Base-by-base conservation (phyloP, 2,797 vertebrate species). In the Acomys russatus region DNA sequence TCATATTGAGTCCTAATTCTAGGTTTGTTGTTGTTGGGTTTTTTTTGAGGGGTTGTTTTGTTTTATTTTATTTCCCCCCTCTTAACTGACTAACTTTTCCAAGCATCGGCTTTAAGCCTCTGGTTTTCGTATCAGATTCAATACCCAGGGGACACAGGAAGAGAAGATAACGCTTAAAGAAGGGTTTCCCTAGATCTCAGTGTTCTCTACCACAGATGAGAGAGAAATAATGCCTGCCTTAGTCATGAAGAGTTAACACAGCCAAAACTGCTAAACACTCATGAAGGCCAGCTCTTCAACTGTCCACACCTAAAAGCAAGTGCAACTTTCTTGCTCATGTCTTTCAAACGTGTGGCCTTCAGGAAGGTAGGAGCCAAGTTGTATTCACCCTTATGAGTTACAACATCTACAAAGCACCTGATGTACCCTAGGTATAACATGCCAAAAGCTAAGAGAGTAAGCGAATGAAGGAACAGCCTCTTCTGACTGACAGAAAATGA, bases 341-440 rank as follows among this genome's bases (percentile, higher is more conserved):
- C 74, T 33, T 64, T 73, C 28, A 22, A 49, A 68, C 23, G 12
- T 11, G 3, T 2, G 23, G 64, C 18, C n/a, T 68, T 68, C 63
- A 85, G 83, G 83, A 68, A 85, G 44, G 18, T 64, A 89, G 38
- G 84, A 44, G n/a, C 64, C 74, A 64, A n/a, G 51, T n/a, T 93
- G 56, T 70, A n/a, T 9, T 90, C 68, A 74, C 70, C 35, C 33
- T 63, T 35, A 33, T 30, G 10, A 33, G 38, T 0, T n/a, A 23
- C 22, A 28, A 23, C 22, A 28, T 74, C 6, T 18, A 68, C 54
- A 59, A 51, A 73, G 33, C 6, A 14, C 49, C 11, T 1, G n/a
- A 33, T 28, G 77, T 6, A 61, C 2, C n/a, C 17, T 9, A 88
- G 35, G 64, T 22, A 5, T n/a, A 18, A 49, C 3, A 20, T 38